Conservation (phyloP, 2,797 vertebrate genomes). For the Platalea minor region DNA sequence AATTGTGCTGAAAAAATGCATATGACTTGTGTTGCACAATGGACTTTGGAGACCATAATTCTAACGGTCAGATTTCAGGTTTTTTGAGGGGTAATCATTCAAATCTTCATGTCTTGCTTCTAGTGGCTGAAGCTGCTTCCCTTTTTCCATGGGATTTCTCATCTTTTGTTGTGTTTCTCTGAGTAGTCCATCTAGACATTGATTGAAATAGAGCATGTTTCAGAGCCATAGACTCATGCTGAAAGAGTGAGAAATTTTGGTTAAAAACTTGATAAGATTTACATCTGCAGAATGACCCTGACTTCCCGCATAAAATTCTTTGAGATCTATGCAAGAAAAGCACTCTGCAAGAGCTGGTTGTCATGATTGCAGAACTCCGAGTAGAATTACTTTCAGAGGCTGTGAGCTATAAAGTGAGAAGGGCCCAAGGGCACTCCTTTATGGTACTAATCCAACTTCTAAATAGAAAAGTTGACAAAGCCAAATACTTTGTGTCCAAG, state of each 20-base stretch:
- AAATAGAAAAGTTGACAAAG: conserved; percentile 37
- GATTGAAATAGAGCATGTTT: not conserved
- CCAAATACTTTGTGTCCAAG: not conserved
- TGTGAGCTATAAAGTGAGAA: not conserved
- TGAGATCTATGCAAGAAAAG: not conserved
- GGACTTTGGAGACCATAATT: not conserved
- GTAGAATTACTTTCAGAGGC: conserved; percentile 5
- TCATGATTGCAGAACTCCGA: not conserved
- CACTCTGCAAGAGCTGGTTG: not conserved
- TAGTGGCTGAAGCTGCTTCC: not conserved
- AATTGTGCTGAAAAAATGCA: not conserved
- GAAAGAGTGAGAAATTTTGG: not conserved
- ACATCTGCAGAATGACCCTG: not conserved
- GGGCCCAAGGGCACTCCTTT: not conserved
- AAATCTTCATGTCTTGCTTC: not conserved
- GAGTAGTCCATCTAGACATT: not conserved
- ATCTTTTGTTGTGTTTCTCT: not conserved
- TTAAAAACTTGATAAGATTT: not conserved
- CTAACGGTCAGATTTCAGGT: not conserved
- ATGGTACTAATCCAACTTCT: conserved; percentile 11
- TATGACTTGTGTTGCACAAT: not conserved
- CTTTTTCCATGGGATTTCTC: not conserved
- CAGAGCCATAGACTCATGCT: not conserved
- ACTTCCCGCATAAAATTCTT: not conserved
- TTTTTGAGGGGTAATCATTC: not conserved